phyloP scores from a whole-genome alignment of 2,888 invertebrate species.

The Latheticus oryzae region DNA sequence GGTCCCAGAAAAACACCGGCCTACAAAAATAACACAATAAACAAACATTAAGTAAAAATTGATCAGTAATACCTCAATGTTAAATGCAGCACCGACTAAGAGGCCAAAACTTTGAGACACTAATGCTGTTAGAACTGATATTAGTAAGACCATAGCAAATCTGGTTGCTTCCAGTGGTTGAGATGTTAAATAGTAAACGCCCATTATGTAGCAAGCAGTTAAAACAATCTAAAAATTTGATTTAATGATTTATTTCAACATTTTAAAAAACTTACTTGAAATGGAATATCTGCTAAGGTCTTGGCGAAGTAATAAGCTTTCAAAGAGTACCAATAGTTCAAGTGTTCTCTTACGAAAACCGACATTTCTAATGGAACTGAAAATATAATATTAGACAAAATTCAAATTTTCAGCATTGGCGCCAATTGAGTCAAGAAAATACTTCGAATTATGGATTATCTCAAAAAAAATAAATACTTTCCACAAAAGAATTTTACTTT shows the following conservation, averaged over 20 bases:
- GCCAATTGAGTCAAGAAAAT: no score
- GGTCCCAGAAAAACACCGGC: conserved; percentile 84
- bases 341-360: conserved; percentile 93
- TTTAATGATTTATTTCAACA: conserved; percentile 43
- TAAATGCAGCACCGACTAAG: conserved; percentile 92
- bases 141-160: conserved; percentile 82
- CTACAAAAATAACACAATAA: conserved; percentile 50
- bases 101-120: conserved; percentile 94
- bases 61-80: conserved; percentile 85
- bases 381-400: no score
- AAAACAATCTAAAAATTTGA: conserved; percentile 77
- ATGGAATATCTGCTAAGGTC: conserved; percentile 95
- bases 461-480: no score
- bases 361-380: conserved; percentile 96
- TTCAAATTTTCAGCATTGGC: no score
- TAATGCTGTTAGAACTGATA: conserved; percentile 85
- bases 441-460: no score
- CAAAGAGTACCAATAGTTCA: conserved; percentile 97
- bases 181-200: conserved; percentile 95
- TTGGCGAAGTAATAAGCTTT: conserved; percentile 97
- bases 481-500: no score
- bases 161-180: conserved; percentile 91
- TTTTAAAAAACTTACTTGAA: conserved; percentile 77
- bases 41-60: not conserved
- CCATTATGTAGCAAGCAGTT: conserved; percentile 84